Percentiles rank a stretch among this genome's conserved stretches.
Evolutionary conservation across 2,797 vertebrate genomes (phyloP).

Genomic region (Oryzias dopingdopingensis): DNA sequence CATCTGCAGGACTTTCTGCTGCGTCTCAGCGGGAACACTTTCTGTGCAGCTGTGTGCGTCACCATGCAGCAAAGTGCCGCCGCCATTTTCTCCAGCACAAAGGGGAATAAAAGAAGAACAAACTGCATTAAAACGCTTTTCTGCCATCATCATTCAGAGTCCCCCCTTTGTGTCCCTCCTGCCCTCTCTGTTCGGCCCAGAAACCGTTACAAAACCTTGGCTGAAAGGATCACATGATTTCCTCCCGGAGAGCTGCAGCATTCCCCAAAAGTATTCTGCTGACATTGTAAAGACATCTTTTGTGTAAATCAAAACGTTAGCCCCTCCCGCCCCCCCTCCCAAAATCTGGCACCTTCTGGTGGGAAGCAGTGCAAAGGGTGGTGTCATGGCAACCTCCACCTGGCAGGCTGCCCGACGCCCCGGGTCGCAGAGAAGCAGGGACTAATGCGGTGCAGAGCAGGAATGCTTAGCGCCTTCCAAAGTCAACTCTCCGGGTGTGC

Average conservation of each 20-base stretch:
- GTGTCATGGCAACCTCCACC: constrained; percentile 92
- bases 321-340: constrained; percentile 79
- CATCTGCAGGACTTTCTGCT: constrained; percentile 36
- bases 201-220: constrained; percentile 82
- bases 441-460: constrained; percentile 86
- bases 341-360: constrained; percentile 89
- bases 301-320: constrained; percentile 92
- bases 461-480: constrained; percentile 86
- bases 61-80: constrained; percentile 82
- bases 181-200: constrained; percentile 80
- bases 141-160: constrained; percentile 83
- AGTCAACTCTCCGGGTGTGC: constrained; percentile 86
- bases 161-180: constrained; percentile 70
- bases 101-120: constrained; percentile 74
- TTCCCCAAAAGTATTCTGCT: constrained; percentile 92
- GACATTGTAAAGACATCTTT: constrained; percentile 95
- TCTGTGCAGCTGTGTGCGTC: constrained; percentile 77
- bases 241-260: constrained; percentile 85
- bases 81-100: constrained; percentile 91
- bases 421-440: constrained; percentile 84
- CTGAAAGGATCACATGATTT: constrained; percentile 86
- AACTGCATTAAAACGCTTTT: constrained; percentile 69
- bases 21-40: constrained; percentile 26
- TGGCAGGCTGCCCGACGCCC: constrained; percentile 93
- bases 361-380: constrained; percentile 52